Evolutionary conservation across 2,113 vertebrate genomes (phyloP), one percentile per base, ranked within the genome.

Genomic region (Symphodus melops): DNA sequence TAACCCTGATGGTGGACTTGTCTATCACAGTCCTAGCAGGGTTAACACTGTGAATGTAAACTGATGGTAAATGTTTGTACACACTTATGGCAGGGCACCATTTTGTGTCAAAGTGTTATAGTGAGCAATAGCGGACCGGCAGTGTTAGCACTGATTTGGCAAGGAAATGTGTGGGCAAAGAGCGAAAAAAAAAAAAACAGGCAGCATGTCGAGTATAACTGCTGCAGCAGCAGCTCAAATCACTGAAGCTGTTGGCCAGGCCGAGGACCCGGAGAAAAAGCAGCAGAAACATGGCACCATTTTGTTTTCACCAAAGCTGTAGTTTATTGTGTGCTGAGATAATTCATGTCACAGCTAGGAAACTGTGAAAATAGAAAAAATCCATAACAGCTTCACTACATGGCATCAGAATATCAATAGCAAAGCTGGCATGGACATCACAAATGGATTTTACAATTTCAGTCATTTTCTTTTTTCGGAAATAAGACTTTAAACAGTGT

Each of bases 61-160:
- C 81, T 70, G 42, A 51, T 60, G 44, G 77, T 65, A 58, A 70
- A 83, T 14, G 75, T 83, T 72, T 69, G 71, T 74, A 85, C 54
- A 63, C 20, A 12, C 25, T 53, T 52, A 33, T 56, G 20, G 71
- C 67, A 11, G 44, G 66, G 42, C 20, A 33, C n/a, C 63, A 62
- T 65, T 69, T 82, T 60, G 62, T 76, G 78, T 69, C 72, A 61
- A 68, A 81, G 75, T 65, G 64, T 78, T 68, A 39, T 9, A n/a
- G 53, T 39, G 69, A 42, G 36, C 48, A 19, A 51, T 19, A 49
- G 28, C 48, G 19, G 58, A 64, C 8, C 20, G 1, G 10, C 39
- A 19, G 52, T 23, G 55, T 70, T 64, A n/a, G n/a, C n/a, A 65
- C 33, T 60, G 77, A 60, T 71, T 73, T 55, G 36, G 33, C 13